A percentile compares a stretch with the other conserved stretches of the same genome.
phyloP scores from a whole-genome alignment of 2,888 invertebrate genomes.

The Xanthia icteritia region DNA sequence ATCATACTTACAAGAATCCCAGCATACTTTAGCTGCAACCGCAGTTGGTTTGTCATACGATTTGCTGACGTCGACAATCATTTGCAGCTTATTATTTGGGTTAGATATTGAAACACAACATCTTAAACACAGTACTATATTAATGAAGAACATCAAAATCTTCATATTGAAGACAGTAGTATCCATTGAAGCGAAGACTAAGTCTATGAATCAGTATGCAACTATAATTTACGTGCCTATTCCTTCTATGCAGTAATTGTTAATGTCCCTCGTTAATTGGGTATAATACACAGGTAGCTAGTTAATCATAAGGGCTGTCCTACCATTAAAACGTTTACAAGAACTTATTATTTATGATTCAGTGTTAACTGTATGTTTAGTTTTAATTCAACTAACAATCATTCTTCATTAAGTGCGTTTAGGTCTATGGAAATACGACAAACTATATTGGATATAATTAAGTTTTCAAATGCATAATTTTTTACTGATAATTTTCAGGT shows the following conservation, averaged over 20 bases:
- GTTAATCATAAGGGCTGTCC: slow-evolving; percentile 62
- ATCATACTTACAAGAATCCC: slow-evolving; percentile 74
- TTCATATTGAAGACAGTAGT: slow-evolving; percentile 46
- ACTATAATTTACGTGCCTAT: slow-evolving; percentile 41
- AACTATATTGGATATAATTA: neutral
- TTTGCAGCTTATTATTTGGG: slow-evolving; percentile 65
- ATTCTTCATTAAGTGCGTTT: slow-evolving; percentile 16
- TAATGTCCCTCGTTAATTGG: slow-evolving; percentile 56
- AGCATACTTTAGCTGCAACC: slow-evolving; percentile 75
- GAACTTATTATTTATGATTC: slow-evolving; percentile 50
- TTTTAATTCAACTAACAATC: slow-evolving; percentile 30
- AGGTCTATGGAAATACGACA: slow-evolving; percentile 19
- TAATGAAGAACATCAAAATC: slow-evolving; percentile 35
- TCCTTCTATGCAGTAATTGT: slow-evolving; percentile 40
- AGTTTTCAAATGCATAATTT: neutral
- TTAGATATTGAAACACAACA: slow-evolving; percentile 49
- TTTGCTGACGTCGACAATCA: slow-evolving; percentile 75
- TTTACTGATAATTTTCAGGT: slow-evolving; percentile 23
- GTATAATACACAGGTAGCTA: slow-evolving; percentile 48
- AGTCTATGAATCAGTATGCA: slow-evolving; percentile 16
- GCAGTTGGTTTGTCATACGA: slow-evolving; percentile 75
- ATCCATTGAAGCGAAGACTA: neutral
- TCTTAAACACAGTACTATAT: slow-evolving; percentile 39
- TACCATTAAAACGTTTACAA: slow-evolving; percentile 41
- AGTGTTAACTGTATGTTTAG: slow-evolving; percentile 32